Conservation (phyloP, 2,888 invertebrate species). For the Athetis lepigone region DNA sequence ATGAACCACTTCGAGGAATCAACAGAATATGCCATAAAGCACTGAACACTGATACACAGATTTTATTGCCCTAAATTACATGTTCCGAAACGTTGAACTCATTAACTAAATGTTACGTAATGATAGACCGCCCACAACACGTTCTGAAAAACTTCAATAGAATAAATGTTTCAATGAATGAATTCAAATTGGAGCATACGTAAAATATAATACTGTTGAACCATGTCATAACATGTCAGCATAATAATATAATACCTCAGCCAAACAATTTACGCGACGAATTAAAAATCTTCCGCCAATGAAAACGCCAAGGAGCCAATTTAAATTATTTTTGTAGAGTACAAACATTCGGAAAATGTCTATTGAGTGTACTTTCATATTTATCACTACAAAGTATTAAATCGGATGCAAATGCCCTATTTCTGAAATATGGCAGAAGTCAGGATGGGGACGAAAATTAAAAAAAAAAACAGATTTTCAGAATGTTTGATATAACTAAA, state of each 20-base stretch:
- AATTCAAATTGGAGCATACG: slow-evolving; percentile 55
- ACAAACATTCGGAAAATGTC: slow-evolving; percentile 27
- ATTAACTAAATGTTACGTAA: slow-evolving; percentile 66
- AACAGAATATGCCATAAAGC: slow-evolving; percentile 60
- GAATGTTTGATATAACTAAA: too few relatives aligned
- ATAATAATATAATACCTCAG: slow-evolving; percentile 31
- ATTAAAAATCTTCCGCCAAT: slow-evolving; percentile 49
- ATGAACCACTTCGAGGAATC: slow-evolving; percentile 62
- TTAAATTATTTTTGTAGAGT: slow-evolving; percentile 40
- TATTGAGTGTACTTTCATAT: slow-evolving; percentile 32
- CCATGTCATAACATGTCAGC: slow-evolving; percentile 65
- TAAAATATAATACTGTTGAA: slow-evolving; percentile 60
- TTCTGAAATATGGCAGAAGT: neutral
- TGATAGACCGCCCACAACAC: slow-evolving; percentile 56
- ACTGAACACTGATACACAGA: slow-evolving; percentile 53
- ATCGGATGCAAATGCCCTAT: slow-evolving; percentile 9
- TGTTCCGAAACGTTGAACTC: slow-evolving; percentile 74
- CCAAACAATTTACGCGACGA: slow-evolving; percentile 50
- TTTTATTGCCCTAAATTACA: slow-evolving; percentile 79
- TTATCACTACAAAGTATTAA: slow-evolving; percentile 30
- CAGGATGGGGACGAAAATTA: too few relatives aligned
- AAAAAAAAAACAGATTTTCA: too few relatives aligned
- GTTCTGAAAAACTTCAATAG: slow-evolving; percentile 59
- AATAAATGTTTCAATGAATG: slow-evolving; percentile 65
- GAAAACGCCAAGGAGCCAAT: slow-evolving; percentile 32